phyloP scores from a whole-genome alignment of 2,113 vertebrate species.

The Meles meles region DNA sequence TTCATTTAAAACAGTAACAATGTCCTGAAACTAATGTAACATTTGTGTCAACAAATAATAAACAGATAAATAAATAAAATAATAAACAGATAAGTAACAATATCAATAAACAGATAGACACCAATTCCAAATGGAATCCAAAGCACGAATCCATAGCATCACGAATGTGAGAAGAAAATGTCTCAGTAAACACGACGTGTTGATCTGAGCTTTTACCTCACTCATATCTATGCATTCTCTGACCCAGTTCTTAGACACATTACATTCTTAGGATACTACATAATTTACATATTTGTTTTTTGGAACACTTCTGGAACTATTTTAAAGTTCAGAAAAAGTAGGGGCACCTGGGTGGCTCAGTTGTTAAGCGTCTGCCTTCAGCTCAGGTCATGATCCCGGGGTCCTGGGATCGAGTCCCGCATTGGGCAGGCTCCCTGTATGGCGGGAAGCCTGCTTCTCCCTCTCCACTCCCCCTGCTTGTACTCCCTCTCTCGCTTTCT shows the following conservation, averaged over 20 bases:
- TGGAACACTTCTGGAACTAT: neutral
- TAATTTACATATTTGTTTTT: slow-evolving; percentile 8
- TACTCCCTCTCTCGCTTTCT: too few species aligned
- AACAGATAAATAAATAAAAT: too few species aligned
- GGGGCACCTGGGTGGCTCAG: too few species aligned
- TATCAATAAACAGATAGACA: neutral
- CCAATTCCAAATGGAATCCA: neutral
- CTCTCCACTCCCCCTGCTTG: too few species aligned
- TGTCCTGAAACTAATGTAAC: neutral
- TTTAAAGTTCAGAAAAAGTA: neutral
- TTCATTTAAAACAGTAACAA: neutral
- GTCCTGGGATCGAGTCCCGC: too few species aligned
- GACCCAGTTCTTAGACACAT: neutral
- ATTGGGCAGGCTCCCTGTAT: too few species aligned
- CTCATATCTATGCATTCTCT: neutral
- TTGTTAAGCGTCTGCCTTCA: too few species aligned
- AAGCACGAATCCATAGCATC: neutral
- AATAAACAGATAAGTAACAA: too few species aligned
- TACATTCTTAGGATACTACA: neutral
- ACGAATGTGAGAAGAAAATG: neutral
- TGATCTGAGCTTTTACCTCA: neutral
- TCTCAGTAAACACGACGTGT: neutral
- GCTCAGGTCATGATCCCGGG: too few species aligned
- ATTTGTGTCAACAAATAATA: neutral
- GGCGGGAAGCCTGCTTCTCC: too few species aligned